phyloP scores from a whole-genome alignment of 2,797 vertebrate genomes.

The Lagocephalus sceleratus region DNA sequence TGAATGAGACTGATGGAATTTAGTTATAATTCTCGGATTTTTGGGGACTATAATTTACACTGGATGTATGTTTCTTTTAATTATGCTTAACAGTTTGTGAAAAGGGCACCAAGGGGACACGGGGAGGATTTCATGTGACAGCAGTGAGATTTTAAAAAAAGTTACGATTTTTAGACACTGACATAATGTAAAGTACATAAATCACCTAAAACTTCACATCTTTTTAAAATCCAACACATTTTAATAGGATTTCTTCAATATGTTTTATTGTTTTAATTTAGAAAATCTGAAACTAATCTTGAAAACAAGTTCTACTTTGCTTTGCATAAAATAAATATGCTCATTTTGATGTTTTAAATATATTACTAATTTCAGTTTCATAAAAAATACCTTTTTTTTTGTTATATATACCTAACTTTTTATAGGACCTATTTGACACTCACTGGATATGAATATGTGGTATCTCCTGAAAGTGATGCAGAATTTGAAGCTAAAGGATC shows the following conservation, averaged over 20 bases:
- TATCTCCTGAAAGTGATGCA: background rate
- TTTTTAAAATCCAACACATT: conserved; percentile 71
- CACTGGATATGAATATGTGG: conserved; percentile 33
- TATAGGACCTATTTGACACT: conserved; percentile 19
- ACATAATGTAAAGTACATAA: conserved; percentile 11
- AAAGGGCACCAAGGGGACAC: background rate
- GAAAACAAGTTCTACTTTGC: conserved; percentile 61
- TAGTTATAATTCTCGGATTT: background rate
- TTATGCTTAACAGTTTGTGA: background rate
- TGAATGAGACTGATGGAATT: background rate
- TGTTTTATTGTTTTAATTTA: conserved; percentile 69
- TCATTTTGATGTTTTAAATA: conserved; percentile 77
- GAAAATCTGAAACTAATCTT: conserved; percentile 53
- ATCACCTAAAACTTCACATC: conserved; percentile 42
- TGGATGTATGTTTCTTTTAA: background rate
- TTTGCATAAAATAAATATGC: conserved; percentile 75
- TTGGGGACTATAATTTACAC: background rate
- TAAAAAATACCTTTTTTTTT: conserved; percentile 66
- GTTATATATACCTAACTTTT: conserved; percentile 47
- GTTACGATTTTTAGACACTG: conserved; percentile 35
- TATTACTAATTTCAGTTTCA: conserved; percentile 74
- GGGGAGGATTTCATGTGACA: conserved; percentile 38
- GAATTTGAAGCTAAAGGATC: too few relatives aligned
- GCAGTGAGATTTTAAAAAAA: conserved; percentile 61
- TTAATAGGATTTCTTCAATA: conserved; percentile 77